phyloP scores from a whole-genome alignment of 2,113 vertebrate genomes.

The Scartelaos histophorus region DNA sequence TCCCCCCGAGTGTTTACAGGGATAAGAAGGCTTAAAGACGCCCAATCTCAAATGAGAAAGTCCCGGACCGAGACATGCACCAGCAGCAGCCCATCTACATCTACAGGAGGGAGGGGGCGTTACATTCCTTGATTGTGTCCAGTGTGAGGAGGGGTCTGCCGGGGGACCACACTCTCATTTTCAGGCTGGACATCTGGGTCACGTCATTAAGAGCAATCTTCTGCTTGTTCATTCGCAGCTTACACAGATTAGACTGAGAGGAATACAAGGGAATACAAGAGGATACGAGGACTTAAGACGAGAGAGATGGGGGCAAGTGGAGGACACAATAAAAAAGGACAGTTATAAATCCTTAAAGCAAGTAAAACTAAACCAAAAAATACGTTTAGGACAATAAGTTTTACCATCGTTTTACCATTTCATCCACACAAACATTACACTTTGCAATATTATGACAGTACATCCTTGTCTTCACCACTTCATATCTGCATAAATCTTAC shows the following conservation, averaged over 20 bases:
- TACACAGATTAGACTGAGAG: conserved; percentile 54
- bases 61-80: conserved; percentile 28
- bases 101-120: conserved; percentile 35
- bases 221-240: conserved; percentile 76
- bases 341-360: too few relatives aligned
- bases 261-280: conserved; percentile 8
- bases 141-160: conserved; percentile 3
- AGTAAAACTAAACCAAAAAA: too few relatives aligned
- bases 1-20: conserved; percentile 60
- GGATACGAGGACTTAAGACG: not conserved
- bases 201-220: conserved; percentile 72
- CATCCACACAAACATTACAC: too few relatives aligned
- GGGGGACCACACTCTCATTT: conserved; percentile 69
- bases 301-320: not conserved
- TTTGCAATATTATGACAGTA: too few relatives aligned
- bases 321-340: not conserved
- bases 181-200: conserved; percentile 75
- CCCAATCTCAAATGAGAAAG: conserved; percentile 23
- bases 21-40: conserved; percentile 56
- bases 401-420: too few relatives aligned
- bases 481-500: too few relatives aligned
- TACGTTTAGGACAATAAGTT: too few relatives aligned
- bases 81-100: conserved; percentile 6
- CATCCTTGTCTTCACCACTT: too few relatives aligned
- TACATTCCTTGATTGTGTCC: conserved; percentile 56